Base-by-base conservation (phyloP, 2,797 vertebrate genomes). In the Erethizon dorsatum region DNA sequence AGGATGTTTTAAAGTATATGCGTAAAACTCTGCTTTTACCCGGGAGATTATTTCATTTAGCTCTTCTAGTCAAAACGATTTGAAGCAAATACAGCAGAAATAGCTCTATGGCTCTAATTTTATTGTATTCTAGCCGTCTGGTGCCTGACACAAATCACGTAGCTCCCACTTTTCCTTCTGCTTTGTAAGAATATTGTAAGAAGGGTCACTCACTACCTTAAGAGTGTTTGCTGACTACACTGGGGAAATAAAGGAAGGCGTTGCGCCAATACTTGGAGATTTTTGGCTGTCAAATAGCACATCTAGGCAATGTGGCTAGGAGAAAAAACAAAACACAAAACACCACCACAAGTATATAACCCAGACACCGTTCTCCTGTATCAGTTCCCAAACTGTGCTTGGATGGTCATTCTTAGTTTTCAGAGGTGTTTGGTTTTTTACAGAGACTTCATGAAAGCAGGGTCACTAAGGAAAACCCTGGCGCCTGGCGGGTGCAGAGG, bases 231-330 rank as follows among this genome's bases (percentile, higher is more conserved):
- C 56, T 37, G 37, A 54, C 59, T 59, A 80, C 26, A 52, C 0
- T 88, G 78, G 61, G 47, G 61, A 52, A 94, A 83, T 96, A 79
- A 94, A 63, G 47, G 14, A 79, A 59, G 88, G n/a, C 65, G 65
- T 59, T 90, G 61, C 78, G 94, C 85, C 93, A 97, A 67, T 69
- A 94, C 77, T 69, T 41, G 69, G 59, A 88, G 90, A 93, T 88
- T 54, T 95, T 6, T 91, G 90, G 59, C 85, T 93, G 92, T 80
- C 88, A 94, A 94, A 71, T 88, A 91, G 78, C 73, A 86, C 84
- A 82, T 82, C 87, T 97, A 90, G 91, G 91, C 63, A 83, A 88
- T 65, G 20, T 57, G 17, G 47, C 14, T 82, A 37, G 82, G 67
- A 57, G 75, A 75, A 22, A 12, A 54, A 26, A 5, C 0, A 2